phyloP scores from a whole-genome alignment of 2,113 vertebrate genomes.

The Hippocampus abdominalis region DNA sequence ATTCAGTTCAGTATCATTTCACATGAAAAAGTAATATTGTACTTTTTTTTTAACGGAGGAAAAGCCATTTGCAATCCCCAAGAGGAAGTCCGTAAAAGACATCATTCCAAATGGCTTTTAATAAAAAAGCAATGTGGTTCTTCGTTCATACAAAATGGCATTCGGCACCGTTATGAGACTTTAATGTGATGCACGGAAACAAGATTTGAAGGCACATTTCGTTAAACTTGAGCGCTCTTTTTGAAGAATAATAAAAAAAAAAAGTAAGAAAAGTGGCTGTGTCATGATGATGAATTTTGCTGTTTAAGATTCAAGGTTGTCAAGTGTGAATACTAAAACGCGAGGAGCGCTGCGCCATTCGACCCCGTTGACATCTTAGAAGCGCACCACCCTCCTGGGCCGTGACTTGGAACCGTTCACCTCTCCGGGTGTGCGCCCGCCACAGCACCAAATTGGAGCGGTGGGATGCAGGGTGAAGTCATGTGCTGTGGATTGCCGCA shows the following conservation, averaged over 20 bases:
- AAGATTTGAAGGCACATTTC: background rate
- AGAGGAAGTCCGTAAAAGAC: background rate
- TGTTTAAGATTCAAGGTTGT: background rate
- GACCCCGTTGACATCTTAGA: background rate
- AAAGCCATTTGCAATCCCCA: background rate
- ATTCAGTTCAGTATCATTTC: background rate
- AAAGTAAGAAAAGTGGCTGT: background rate
- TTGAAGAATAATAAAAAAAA: background rate
- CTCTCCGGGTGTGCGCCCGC: background rate
- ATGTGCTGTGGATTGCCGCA: constrained; percentile 9
- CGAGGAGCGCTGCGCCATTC: no score
- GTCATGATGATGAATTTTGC: background rate
- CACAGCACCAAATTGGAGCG: background rate
- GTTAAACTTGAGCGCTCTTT: background rate
- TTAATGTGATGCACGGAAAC: background rate
- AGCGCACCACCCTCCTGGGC: background rate
- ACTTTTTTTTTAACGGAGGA: background rate
- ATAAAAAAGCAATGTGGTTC: background rate
- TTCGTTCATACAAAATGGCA: background rate
- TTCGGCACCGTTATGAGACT: background rate
- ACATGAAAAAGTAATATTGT: background rate
- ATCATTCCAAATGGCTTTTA: background rate
- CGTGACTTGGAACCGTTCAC: no score
- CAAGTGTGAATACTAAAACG: background rate
- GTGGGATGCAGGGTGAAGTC: background rate